A percentile compares a stretch with the other conserved stretches of the same genome.
Evolutionary conservation across 2,113 vertebrate genomes (phyloP).

Genomic region (Rattus rattus): DNA sequence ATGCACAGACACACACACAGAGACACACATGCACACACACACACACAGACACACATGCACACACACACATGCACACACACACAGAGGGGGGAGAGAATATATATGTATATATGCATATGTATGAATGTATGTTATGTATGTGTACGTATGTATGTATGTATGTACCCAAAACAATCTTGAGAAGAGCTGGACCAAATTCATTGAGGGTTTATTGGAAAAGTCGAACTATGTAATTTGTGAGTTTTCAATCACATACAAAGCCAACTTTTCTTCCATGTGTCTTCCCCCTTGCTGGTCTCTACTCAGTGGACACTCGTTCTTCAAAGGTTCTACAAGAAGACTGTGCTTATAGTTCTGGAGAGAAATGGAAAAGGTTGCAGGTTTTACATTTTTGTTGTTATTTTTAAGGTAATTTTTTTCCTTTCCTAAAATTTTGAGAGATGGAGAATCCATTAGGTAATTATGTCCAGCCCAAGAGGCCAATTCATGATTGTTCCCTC

Average conservation of each 20-base stretch:
- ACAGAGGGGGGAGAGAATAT: too few relatives aligned
- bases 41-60: too few relatives aligned
- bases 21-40: not conserved
- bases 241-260: not conserved
- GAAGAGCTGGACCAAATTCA: not conserved
- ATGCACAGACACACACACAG: not conserved
- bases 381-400: constrained; percentile 53
- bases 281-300: not conserved
- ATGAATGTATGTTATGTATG: too few relatives aligned
- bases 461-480: constrained; percentile 73
- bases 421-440: constrained; percentile 69
- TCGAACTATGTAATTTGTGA: not conserved
- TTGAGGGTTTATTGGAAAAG: not conserved
- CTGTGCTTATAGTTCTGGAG: not conserved
- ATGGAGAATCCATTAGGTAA: constrained; percentile 82
- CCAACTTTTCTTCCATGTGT: not conserved
- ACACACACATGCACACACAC: not conserved
- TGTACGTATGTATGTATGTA: too few relatives aligned
- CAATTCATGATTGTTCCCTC: constrained; percentile 64
- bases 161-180: constrained; percentile 15
- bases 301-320: not conserved
- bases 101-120: too few relatives aligned
- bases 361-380: constrained; percentile 42
- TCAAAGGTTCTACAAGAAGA: not conserved
- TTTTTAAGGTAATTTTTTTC: constrained; percentile 65